phyloP scores from a whole-genome alignment of 2,113 vertebrate species.

The Synchiropus splendidus region DNA sequence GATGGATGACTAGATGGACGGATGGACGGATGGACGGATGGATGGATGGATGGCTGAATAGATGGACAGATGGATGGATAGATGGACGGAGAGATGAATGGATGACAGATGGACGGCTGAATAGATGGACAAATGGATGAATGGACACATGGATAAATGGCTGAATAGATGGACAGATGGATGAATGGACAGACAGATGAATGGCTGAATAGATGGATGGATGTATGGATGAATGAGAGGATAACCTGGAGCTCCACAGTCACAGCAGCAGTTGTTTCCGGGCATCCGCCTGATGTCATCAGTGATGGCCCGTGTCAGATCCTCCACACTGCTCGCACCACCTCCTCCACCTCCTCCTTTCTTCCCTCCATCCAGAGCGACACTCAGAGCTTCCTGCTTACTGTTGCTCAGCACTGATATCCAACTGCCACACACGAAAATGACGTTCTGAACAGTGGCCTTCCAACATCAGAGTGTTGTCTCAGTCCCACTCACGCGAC shows the following conservation, averaged over 20 bases:
- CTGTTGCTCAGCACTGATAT: slow-evolving; percentile 57
- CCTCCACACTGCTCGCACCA: slow-evolving; percentile 41
- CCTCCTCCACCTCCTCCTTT: slow-evolving; percentile 19
- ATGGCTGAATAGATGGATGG: too few relatives aligned
- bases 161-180: too few relatives aligned
- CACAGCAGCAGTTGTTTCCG: slow-evolving; percentile 50
- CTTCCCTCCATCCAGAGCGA: slow-evolving; percentile 34
- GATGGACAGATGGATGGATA: too few relatives aligned
- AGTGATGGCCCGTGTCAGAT: slow-evolving; percentile 51
- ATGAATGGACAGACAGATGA: too few relatives aligned
- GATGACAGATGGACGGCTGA: too few relatives aligned
- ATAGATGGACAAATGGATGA: too few relatives aligned
- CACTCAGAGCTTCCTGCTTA: slow-evolving; percentile 51
- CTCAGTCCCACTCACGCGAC: slow-evolving; percentile 43
- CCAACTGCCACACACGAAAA: slow-evolving; percentile 36
- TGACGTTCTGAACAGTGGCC: neutral
- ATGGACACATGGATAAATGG: too few relatives aligned
- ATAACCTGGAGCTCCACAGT: slow-evolving; percentile 50
- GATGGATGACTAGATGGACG: too few relatives aligned
- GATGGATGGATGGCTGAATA: too few relatives aligned
- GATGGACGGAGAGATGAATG: too few relatives aligned
- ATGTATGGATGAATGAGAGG: too few relatives aligned
- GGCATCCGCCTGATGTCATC: slow-evolving; percentile 48
- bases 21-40: too few relatives aligned
- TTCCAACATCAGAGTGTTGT: neutral